Evolutionary conservation across 2,888 invertebrate genomes (phyloP), one percentile per base, ranked within the genome.

Genomic region (Andrena bucephala): DNA sequence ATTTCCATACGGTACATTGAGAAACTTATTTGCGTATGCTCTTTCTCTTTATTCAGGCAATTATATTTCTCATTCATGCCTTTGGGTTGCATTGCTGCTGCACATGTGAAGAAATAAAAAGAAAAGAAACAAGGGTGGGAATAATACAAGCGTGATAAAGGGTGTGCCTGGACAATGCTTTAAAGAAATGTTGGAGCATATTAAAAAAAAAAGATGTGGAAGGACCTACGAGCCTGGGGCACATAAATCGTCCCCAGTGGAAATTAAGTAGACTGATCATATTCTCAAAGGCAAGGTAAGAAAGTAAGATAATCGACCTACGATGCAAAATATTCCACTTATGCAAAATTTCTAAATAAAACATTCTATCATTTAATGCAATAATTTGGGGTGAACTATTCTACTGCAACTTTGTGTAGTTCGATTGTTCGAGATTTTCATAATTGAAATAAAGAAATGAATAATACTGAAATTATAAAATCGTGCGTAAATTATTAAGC

Each of bases 201-300:
- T 54, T 62, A 52, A 27, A 52, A 24, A 68, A 48, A 20, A 62
- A 31, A 33, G 62, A 42, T 33, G 27, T n/a, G 13, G 29, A 29
- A 7, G 48, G 50, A 59, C 20, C 13, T 7, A 36, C 27, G 27
- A 57, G 29, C 57, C 65, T 33, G 29, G 31, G 42, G 65, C n/a
- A 57, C 67, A 67, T 81, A 77, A 79, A 87, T 89, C 84, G 81
- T 60, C 77, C 85, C 83, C 81, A 50, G 66, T 80, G 86, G 87
- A 85, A 87, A 87, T 89, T 86, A 88, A 77, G 62, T 80, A 69
- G 73, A 85, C 85, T 79, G 84, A 89, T 87, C 85, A 83, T 69
- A 74, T 66, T 80, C 85, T 57, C 80, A 31, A 33, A 83, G 77
- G 68, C 10, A 60, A 20, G 20, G n/a, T 71, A 62, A 70, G 63